phyloP scores from a whole-genome alignment of 2,888 invertebrate species.

The Trachelus iudaicus region DNA sequence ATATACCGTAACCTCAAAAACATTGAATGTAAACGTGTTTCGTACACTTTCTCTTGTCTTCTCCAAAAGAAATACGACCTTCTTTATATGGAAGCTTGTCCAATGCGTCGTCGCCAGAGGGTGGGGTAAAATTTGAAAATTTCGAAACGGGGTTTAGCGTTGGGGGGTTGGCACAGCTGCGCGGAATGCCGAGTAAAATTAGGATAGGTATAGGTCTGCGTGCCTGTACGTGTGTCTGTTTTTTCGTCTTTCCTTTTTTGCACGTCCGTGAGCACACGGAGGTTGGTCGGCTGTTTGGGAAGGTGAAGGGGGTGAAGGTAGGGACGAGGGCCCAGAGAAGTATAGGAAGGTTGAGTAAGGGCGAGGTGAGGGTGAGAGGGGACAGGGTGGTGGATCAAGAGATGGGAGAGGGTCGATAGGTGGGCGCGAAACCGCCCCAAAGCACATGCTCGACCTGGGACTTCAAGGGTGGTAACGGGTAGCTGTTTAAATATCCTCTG shows the following conservation, averaged over 20 bases:
- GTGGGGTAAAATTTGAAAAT: conserved; percentile 27
- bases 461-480: conserved; percentile 37
- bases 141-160: conserved; percentile 44
- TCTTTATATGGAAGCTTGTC: background rate
- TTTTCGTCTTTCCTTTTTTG: conserved; percentile 20
- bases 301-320: conserved; percentile 6
- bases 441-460: conserved; percentile 39
- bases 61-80: background rate
- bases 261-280: conserved; percentile 39
- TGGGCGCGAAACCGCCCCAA: conserved; percentile 49
- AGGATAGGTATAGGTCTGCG: conserved; percentile 42
- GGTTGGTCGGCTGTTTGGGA: conserved; percentile 39
- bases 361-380: conserved; percentile 25
- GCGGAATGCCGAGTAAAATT: conserved; percentile 56
- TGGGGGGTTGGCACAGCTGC: conserved; percentile 52
- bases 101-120: background rate
- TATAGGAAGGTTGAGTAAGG: conserved; percentile 16
- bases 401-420: conserved; percentile 57
- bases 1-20: no score
- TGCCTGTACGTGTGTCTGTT: conserved; percentile 35
- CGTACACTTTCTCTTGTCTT: no score
- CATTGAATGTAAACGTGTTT: no score
- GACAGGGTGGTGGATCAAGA: conserved; percentile 25
- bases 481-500: conserved; percentile 55
- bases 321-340: no score